phyloP scores from a whole-genome alignment of 2,113 vertebrate genomes.

The Platycercus adscitus region DNA sequence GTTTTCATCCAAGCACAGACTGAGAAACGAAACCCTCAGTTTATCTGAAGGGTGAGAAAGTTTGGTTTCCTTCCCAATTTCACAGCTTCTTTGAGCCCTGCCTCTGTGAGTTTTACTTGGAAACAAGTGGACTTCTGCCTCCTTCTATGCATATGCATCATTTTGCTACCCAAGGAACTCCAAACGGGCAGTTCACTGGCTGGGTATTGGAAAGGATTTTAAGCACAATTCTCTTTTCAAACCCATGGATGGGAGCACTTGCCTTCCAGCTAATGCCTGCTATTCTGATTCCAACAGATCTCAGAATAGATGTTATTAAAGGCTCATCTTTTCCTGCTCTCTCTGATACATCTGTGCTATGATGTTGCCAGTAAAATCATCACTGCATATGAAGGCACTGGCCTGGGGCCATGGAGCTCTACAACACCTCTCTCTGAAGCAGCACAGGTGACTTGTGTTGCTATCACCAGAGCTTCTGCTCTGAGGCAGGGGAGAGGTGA shows the following conservation, averaged over 20 bases:
- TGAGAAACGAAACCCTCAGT: neutral
- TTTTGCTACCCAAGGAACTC: neutral
- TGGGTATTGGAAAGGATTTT: neutral
- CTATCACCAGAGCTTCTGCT: constrained; percentile 25
- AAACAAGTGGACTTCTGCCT: neutral
- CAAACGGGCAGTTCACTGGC: neutral
- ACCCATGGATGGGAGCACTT: neutral
- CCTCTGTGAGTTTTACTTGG: neutral
- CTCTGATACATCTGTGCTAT: neutral
- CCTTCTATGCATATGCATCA: neutral
- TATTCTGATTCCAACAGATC: constrained; percentile 12
- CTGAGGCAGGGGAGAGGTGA: constrained; percentile 26
- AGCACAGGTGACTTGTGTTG: constrained; percentile 19
- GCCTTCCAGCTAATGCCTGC: constrained; percentile 28
- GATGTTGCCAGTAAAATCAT: constrained; percentile 27
- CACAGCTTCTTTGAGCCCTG: neutral
- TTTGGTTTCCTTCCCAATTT: neutral
- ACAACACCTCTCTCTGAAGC: neutral
- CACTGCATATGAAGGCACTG: neutral
- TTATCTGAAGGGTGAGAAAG: neutral
- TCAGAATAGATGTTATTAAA: constrained; percentile 38
- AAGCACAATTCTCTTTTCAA: neutral
- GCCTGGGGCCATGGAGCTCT: constrained; percentile 34
- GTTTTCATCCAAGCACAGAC: neutral
- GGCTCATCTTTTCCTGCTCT: neutral